Evolutionary conservation across 2,113 vertebrate genomes (phyloP).

Genomic region (Apodemus speciosus): DNA sequence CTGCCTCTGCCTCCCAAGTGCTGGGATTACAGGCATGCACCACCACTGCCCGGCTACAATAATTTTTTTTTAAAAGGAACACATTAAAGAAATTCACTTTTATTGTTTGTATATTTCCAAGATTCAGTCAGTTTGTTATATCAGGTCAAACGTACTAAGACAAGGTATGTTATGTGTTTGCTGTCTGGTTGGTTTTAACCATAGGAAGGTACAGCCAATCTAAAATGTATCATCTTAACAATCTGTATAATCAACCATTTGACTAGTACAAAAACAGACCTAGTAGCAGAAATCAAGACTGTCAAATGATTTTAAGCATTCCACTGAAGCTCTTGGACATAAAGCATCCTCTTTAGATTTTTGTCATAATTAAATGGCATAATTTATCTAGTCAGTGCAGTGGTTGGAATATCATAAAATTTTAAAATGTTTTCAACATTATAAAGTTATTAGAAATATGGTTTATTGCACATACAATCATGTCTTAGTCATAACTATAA

Average conservation of each 20-base stretch:
- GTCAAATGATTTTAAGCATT: neutral
- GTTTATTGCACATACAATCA: neutral
- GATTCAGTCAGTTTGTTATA: neutral
- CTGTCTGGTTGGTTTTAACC: neutral
- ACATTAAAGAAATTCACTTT: neutral
- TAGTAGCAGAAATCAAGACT: neutral
- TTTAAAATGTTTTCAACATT: neutral
- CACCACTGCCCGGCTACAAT: too few relatives aligned
- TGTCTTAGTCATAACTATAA: constrained; percentile 11
- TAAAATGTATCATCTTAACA: constrained; percentile 27
- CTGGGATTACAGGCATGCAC: neutral
- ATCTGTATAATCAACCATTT: neutral
- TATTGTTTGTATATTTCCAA: neutral
- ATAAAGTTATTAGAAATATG: constrained; percentile 55
- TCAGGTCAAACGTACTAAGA: neutral
- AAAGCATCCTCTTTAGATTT: constrained; percentile 28
- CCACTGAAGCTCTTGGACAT: neutral
- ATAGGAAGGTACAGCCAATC: constrained; percentile 14
- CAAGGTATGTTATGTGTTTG: neutral
- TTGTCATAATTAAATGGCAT: constrained; percentile 36
- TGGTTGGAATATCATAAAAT: neutral
- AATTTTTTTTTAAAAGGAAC: neutral
- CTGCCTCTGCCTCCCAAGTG: neutral
- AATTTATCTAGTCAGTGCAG: constrained; percentile 42
- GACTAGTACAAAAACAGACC: neutral